Percentiles rank a stretch among this genome's conserved stretches.
These are phyloP conservation scores for Xiphophorus couchianus DNA, from an alignment of 2,113 vertebrate genomes.

Conservation along the genomic window DNA sequence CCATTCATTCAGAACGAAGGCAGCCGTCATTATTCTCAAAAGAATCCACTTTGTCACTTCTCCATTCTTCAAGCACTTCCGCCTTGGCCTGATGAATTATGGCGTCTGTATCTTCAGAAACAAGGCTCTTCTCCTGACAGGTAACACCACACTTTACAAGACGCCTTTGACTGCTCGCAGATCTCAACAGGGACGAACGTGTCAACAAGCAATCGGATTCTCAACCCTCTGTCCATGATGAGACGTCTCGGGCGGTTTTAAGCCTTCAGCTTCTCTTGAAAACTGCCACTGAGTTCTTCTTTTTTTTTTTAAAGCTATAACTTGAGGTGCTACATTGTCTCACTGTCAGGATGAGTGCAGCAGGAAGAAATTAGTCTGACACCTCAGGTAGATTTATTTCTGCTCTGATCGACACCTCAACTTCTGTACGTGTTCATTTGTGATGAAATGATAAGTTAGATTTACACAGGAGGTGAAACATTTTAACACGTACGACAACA, in stretches of 20 bases:
- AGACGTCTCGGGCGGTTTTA: constrained; percentile 66
- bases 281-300: constrained; percentile 24
- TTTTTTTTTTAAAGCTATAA: constrained; percentile 15
- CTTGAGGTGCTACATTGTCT: constrained; percentile 66
- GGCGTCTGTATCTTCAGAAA: constrained; percentile 78
- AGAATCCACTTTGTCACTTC: constrained; percentile 82
- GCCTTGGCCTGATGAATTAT: constrained; percentile 77
- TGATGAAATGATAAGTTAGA: background rate
- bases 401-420: constrained; percentile 16
- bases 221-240: constrained; percentile 77
- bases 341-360: constrained; percentile 41
- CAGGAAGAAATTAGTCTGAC: constrained; percentile 46
- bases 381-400: constrained; percentile 44
- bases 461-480: background rate
- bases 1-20: constrained; percentile 76
- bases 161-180: constrained; percentile 63
- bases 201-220: constrained; percentile 74
- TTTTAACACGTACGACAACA: background rate
- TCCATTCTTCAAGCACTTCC: constrained; percentile 79
- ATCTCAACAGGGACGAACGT: constrained; percentile 69
- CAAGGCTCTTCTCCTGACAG: constrained; percentile 79
- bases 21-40: constrained; percentile 83
- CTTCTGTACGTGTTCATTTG: constrained; percentile 14
- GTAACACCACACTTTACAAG: constrained; percentile 78
- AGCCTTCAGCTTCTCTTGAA: constrained; percentile 63